Evolutionary conservation across 2,797 vertebrate genomes (phyloP).

Genomic region (Chrysocyon brachyurus): DNA sequence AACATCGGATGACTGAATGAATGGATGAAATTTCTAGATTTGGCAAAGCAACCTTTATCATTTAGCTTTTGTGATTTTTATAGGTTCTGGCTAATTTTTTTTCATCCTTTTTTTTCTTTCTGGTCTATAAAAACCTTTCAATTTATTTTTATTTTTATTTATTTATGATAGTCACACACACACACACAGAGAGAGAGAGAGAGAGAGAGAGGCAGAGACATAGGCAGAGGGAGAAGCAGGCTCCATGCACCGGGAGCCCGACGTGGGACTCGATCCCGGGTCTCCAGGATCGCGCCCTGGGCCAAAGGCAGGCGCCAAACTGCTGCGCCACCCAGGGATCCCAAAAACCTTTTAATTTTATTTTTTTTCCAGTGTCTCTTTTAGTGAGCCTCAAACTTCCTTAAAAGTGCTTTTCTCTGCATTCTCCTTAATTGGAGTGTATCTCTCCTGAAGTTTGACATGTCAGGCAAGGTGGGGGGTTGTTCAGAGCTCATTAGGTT

Average conservation of each 20-base stretch:
- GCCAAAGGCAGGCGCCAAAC: too few relatives aligned
- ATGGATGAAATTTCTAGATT: conserved; percentile 2
- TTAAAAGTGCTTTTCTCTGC: background rate
- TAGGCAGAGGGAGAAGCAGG: too few relatives aligned
- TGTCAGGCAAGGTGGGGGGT: background rate
- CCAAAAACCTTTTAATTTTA: background rate
- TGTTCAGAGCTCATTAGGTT: background rate
- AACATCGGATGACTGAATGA: background rate
- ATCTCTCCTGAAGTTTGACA: background rate
- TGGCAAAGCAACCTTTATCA: background rate
- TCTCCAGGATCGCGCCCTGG: too few relatives aligned
- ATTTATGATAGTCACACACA: too few relatives aligned
- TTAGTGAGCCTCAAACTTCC: background rate
- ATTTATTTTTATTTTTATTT: background rate
- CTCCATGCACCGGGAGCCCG: too few relatives aligned
- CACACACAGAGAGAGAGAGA: too few relatives aligned
- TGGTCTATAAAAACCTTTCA: background rate
- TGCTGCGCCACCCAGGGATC: too few relatives aligned
- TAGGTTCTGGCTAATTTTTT: background rate
- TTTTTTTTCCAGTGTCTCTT: background rate
- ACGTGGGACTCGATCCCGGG: too few relatives aligned
- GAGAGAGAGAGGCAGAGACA: too few relatives aligned
- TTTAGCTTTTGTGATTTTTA: conserved; percentile 8
- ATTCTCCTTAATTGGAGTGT: background rate
- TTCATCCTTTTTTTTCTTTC: background rate